Base-by-base conservation (phyloP, 2,888 invertebrate genomes). In the Corbicula japonica region DNA sequence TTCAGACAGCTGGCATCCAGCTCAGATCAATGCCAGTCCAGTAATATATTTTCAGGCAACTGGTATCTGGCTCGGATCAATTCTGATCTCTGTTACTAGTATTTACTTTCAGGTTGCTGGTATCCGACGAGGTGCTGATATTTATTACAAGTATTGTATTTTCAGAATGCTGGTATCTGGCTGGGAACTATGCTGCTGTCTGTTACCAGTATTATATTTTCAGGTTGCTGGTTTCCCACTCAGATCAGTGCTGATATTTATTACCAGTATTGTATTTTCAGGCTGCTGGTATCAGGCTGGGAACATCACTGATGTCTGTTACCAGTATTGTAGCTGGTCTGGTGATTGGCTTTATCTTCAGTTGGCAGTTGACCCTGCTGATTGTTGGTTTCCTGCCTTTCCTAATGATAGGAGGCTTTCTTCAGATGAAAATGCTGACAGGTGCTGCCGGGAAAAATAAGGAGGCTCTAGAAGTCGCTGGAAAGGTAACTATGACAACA, bases 311-410 rank as follows among this genome's bases (percentile, higher is more conserved):
- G 48, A 91, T 93, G 77, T 89, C 90, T 5, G 18, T 93, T n/a
- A 91, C 93, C 18, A 92, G 93, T 48, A 87, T 94, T 28, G 85
- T 90, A 12, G 90, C 91, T 15, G 94, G 93, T 26, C 80, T 94
- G 15, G 87, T 92, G 32, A 91, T 94, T 54, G 94, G 93, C 0
- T 94, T 94, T 84, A 86, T 93, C 58, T 94, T 92, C 86, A 92
- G 94, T 60, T 94, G 94, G 94, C 91, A 94, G 76, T 90, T 94
- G 83, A 93, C 94, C 1, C 85, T 94, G 21, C 89, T 93, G 38
- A 90, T 94, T 44, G 69, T 94, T 8, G 92, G 90, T 2, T 93
- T 94, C 66, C 84, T 94, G 23, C 94, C 94, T 4, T 86, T 94
- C 54, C 91, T 94, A 23, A 87, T 93, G 58, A 69, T 93, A 18